Evolutionary conservation across 2,797 vertebrate species (phyloP).

Genomic region (Zonotrichia albicollis): DNA sequence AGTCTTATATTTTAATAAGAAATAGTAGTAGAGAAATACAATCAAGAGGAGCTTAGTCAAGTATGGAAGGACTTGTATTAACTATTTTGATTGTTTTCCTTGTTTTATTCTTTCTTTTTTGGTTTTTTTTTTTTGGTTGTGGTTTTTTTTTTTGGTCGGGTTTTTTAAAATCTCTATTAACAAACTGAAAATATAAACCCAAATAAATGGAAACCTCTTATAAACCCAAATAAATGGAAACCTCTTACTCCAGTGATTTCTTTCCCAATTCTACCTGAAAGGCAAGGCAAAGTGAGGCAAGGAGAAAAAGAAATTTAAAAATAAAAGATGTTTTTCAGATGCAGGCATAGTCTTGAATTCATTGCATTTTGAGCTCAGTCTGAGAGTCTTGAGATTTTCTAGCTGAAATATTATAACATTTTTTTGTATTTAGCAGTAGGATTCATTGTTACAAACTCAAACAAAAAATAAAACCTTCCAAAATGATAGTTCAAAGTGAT

Average conservation of each 20-base stretch:
- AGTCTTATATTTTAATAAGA: neutral
- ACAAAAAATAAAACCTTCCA: neutral
- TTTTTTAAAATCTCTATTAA: neutral
- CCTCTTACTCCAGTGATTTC: neutral
- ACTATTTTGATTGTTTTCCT: neutral
- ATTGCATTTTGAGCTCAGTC: neutral
- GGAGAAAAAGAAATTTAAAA: too few species aligned
- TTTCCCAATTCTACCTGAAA: neutral
- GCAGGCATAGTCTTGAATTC: neutral
- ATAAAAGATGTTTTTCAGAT: neutral
- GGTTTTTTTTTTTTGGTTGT: neutral
- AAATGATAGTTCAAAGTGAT: neutral
- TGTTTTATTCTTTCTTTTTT: neutral
- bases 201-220: neutral
- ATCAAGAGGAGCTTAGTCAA: neutral
- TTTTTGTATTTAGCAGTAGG: neutral
- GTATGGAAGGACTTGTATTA: neutral
- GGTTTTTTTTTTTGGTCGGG: accelerated
- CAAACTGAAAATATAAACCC: neutral
- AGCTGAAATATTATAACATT: neutral
- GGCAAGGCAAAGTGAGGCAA: neutral
- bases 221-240: neutral
- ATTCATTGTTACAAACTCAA: neutral
- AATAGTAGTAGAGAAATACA: neutral
- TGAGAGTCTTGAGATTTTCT: neutral